Evolutionary conservation across 2,797 vertebrate genomes (phyloP), one percentile per base, ranked within the genome.

Genomic region (Darevskia nairensis): DNA sequence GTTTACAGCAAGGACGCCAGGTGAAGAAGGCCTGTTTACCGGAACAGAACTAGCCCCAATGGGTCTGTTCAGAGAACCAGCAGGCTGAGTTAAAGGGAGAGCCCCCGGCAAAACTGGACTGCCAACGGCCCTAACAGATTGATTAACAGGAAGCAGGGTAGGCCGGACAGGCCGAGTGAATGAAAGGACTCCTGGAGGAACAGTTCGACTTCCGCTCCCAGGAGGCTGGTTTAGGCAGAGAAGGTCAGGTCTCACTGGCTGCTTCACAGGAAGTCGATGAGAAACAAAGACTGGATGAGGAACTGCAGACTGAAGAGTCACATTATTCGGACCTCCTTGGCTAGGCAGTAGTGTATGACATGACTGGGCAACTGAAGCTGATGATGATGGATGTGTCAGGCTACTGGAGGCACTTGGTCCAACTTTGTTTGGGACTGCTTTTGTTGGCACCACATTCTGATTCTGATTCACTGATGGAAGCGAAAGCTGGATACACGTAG

Each of bases 241-340:
- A 75, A 95, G 87, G 1, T 94, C 89, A 55, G 96, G 80, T 11
- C 86, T 91, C 46, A 92, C 94, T 2, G 96, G 64, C 66, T 95
- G 96, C n/a, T 86, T 95, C 8, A 97, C 92, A 3, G 97, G 95
- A 27, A 98, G 96, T 27, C 96, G 91, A 0, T 96, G 98, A 27
- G 97, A 92, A 35, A 97, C 96, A 59, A 97, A 91, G 50, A 98
- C 93, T 0, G 98, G 95, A 69, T 97, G 98, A 0, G 98, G 91
- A 4, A 95, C 95, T 0, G 96, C 78, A 0, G 95, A 93, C 3
- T 97, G 93, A 81, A 97, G 94, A 29, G 94, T 68, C 8, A 96
- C 89, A 4, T 41, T 94, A 41, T 91, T 95, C 82, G 96, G 97
- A 92, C 90, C 97, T 84, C 97, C 80, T 0, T 97, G 94, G 90